Evolutionary conservation across 2,113 vertebrate genomes (phyloP), one percentile per base, ranked within the genome.

Genomic region (Pangasianodon hypophthalmus): DNA sequence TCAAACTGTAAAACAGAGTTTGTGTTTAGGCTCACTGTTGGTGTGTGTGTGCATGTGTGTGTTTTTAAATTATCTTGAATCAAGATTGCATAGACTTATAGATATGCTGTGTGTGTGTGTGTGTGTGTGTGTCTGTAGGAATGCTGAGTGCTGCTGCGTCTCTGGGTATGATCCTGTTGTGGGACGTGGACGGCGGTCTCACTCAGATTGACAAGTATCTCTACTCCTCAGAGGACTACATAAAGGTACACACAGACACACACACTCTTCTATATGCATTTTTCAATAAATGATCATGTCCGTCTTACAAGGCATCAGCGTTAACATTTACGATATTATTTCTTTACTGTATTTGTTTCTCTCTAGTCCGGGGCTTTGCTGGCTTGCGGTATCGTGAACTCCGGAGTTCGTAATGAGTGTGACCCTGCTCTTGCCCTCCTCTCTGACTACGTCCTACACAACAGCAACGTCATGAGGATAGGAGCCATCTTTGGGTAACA

Each of bases 161-260:
- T 0, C 95, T 99, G 92, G 98, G 98, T 64, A 98, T 99, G 92
- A 98, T 99, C 89, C 96, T 99, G 84, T 94, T 99, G 60, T 99
- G 98, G 98, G 98, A 99, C 0, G 98, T 99, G 88, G 98, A 99
- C 0, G 98, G 98, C 3, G 98, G 98, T 29, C 96, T 99, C 81
- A 99, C 98, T 0, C 98, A 99, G 95, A 99, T 99, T 0, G 98
- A 99, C 95, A 99, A 99, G 92, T 99, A 99, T 91, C 96, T 99
- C 18, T 99, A 99, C 91, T 99, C 98, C 0, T 99, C 98, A 0
- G 98, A 99, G 90, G 98, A 99, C 94, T 99, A 99, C 92, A 99
- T 99, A 91, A 99, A 99, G 97, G 98, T 99, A 29, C 48, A 56
- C 9, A 67, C 60, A 48, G 54, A 0, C n/a, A 11, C 52, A 6